Percentiles rank a stretch among this genome's conserved stretches.
phyloP scores from a whole-genome alignment of 2,797 vertebrate species.

The Anableps anableps region DNA sequence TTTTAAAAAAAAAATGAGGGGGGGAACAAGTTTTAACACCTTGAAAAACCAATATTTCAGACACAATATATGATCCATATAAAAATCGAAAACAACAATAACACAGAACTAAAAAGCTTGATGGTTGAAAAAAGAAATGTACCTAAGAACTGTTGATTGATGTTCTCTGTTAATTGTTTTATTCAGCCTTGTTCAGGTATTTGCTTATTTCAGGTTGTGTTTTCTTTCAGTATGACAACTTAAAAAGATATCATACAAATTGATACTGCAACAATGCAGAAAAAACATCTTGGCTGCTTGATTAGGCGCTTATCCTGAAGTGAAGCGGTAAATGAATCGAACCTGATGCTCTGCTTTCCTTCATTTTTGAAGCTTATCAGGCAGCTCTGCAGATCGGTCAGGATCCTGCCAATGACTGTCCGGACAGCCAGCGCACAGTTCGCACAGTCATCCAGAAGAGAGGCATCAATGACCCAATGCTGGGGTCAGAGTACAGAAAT shows the following conservation, averaged over 20 bases:
- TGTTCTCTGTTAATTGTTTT: not conserved
- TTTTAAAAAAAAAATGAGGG: no score
- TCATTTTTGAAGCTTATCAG: conserved; percentile 85
- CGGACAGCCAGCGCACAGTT: conserved; percentile 87
- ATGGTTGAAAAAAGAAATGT: no score
- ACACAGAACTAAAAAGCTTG: no score
- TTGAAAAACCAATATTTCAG: no score
- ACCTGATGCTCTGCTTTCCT: not conserved
- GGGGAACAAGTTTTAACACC: no score
- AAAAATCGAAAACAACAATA: no score
- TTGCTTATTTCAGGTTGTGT: not conserved
- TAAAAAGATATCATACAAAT: not conserved
- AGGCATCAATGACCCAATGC: conserved; percentile 85
- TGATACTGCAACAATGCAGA: not conserved
- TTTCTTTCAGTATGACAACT: not conserved
- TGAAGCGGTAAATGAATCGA: not conserved
- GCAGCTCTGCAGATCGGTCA: conserved; percentile 87
- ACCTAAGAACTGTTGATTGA: not conserved
- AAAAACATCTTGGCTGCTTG: not conserved
- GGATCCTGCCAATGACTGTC: conserved; percentile 92
- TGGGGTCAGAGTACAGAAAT: conserved; percentile 89
- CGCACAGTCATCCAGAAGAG: conserved; percentile 91
- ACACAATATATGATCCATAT: no score
- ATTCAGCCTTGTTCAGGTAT: not conserved
- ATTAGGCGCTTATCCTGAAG: not conserved